A percentile compares a stretch with the other conserved stretches of the same genome.
Conservation (phyloP, 2,113 vertebrate genomes). For the Daboia siamensis region DNA sequence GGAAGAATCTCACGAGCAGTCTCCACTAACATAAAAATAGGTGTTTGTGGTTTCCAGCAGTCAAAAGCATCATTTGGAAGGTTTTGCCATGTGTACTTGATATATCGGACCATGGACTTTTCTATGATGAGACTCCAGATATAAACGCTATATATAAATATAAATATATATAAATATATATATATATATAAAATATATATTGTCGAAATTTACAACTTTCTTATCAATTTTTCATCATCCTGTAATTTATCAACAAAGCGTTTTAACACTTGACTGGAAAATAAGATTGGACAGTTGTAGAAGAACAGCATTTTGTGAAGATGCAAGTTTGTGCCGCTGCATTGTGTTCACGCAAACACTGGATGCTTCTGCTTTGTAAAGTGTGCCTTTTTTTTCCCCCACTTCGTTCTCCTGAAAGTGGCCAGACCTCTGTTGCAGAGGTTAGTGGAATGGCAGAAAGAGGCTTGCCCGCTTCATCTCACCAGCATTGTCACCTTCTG, state of each 20-base stretch:
- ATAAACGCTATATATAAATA: slow-evolving; percentile 48
- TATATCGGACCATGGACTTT: slow-evolving; percentile 66
- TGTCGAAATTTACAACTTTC: slow-evolving; percentile 60
- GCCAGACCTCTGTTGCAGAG: slow-evolving; percentile 41
- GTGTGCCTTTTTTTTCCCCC: slow-evolving; percentile 40
- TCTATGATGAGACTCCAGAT: slow-evolving; percentile 63
- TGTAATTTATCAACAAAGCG: slow-evolving; percentile 43
- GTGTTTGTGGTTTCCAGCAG: slow-evolving; percentile 47
- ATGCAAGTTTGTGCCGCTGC: slow-evolving; percentile 57
- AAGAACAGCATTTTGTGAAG: slow-evolving; percentile 42
- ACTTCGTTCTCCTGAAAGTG: slow-evolving; percentile 35
- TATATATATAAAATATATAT: slow-evolving; percentile 50
- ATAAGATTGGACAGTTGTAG: slow-evolving; percentile 39
- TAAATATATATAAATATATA: slow-evolving; percentile 46
- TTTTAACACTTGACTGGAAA: slow-evolving; percentile 33
- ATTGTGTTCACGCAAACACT: slow-evolving; percentile 66
- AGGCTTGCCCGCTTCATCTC: slow-evolving; percentile 29
- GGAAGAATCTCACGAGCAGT: slow-evolving; percentile 39
- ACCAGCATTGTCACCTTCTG: slow-evolving; percentile 32
- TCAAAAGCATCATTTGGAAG: slow-evolving; percentile 53
- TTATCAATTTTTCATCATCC: slow-evolving; percentile 52
- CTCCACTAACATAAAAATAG: slow-evolving; percentile 53
- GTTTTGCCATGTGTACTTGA: slow-evolving; percentile 56
- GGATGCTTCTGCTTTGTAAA: slow-evolving; percentile 64
- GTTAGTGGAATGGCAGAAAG: slow-evolving; percentile 31